Evolutionary conservation across 2,113 vertebrate species (phyloP), one percentile per base, ranked within the genome.

Genomic region (Phodopus roborovskii): DNA sequence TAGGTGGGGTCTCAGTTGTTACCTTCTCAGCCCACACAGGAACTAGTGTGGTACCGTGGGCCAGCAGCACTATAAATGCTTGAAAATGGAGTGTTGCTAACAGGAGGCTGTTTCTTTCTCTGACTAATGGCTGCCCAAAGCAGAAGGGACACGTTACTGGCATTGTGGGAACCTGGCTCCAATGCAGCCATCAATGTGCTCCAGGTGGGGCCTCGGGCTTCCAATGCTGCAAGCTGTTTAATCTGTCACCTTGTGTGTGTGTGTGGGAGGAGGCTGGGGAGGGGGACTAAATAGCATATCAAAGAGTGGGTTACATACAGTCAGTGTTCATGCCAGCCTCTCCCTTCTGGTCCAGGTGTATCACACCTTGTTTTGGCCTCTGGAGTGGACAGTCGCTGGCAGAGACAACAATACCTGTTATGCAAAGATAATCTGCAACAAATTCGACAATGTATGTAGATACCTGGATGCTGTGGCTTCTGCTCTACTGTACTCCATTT

Each of bases 281-380:
- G 45, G 3, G 16, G 48, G 22, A n/a, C 50, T 56, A 33, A 42
- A 84, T 50, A 78, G 5, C 5, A 1, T 8, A 2, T 50, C 5
- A 15, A 78, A 60, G 26, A 36, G n/a, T 42, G 16, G 10, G 30
- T 70, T 50, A 36, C 5, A 1, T 56, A 19, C 1, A 13, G 11
- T 28, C 1, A 13, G 11, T 28, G 48, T 26, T 71, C 26, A 95
- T 10, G 33, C 26, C 28, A 13, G 45, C 12, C 90, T 36, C 8
- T 62, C n/a, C 36, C 62, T 16, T 84, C 5, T 58, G 96, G 4
- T 82, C 82, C 94, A 99, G 99, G 98, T 99, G 68, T 99, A 98
- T 98, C 99, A 99, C 97, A 99, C 97, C 95, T 97, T 99, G 56
- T 99, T 99, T 96, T 99, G 99, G 99, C 99, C 99, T 33, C 99